Conservation (phyloP, 1,140 invertebrate genomes). For the Zaprionus lachaisei region DNA sequence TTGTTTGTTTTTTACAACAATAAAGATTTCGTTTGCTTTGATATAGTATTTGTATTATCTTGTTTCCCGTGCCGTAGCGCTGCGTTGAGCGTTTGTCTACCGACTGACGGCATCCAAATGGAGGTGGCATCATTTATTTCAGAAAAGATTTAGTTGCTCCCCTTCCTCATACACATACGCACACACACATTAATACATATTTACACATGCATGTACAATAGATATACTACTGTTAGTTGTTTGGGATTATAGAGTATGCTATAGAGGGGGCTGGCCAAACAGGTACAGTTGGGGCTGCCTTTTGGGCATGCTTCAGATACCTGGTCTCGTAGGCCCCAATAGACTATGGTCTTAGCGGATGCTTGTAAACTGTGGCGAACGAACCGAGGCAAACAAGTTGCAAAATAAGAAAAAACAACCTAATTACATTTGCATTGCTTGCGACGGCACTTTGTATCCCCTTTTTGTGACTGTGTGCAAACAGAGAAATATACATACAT, state of each 20-base stretch:
- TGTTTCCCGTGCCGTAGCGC: conserved; percentile 44
- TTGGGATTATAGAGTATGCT: conserved; percentile 25
- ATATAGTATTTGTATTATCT: conserved; percentile 15
- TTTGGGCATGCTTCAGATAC: conserved; percentile 27
- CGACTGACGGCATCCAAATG: conserved; percentile 64
- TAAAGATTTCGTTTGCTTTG: conserved; percentile 28
- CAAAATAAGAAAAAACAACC: not conserved
- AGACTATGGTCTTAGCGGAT: conserved; percentile 12
- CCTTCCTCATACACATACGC: not conserved
- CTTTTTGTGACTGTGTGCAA: conserved; percentile 8
- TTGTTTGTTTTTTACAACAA: conserved; percentile 48
- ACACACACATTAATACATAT: not conserved
- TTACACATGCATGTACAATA: conserved; percentile 30
- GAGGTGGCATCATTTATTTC: conserved; percentile 69
- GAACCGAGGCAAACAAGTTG: conserved; percentile 37
- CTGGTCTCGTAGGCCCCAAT: conserved; percentile 43
- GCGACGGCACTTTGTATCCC: conserved; percentile 6
- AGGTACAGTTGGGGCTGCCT: conserved; percentile 56
- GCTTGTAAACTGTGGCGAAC: conserved; percentile 4
- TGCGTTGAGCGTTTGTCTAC: conserved; percentile 68
- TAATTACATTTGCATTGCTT: conserved; percentile 44
- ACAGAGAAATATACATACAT: not conserved
- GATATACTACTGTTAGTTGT: conserved; percentile 25
- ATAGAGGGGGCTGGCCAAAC: conserved; percentile 16
- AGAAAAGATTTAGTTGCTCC: conserved; percentile 65